Percentiles rank a stretch among this genome's conserved stretches.
Evolutionary conservation across 2,797 vertebrate species (phyloP).

Genomic region (Carcharodon carcharias): DNA sequence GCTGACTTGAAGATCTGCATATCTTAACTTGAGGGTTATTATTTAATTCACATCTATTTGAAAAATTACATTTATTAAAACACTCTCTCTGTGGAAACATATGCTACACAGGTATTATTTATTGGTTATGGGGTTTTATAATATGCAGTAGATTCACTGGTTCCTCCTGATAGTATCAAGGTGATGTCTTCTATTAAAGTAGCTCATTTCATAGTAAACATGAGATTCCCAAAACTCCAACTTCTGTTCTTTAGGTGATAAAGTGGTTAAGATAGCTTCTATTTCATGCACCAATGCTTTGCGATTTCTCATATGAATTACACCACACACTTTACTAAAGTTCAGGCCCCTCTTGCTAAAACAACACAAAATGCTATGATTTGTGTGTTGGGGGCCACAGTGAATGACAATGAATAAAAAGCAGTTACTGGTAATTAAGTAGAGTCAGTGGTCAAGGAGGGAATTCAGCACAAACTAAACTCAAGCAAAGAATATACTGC

Average conservation of each 20-base stretch:
- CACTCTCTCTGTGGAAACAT: background rate
- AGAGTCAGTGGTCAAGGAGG: slow-evolving; percentile 58
- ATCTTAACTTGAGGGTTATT: background rate
- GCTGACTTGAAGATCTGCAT: slow-evolving; percentile 1
- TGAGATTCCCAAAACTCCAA: slow-evolving; percentile 18
- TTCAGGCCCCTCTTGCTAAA: slow-evolving; percentile 44
- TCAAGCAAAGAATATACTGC: slow-evolving; percentile 60
- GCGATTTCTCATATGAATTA: slow-evolving; percentile 32
- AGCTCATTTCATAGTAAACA: slow-evolving; percentile 29
- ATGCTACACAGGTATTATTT: background rate
- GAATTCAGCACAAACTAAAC: slow-evolving; percentile 52
- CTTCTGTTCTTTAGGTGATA: slow-evolving; percentile 33
- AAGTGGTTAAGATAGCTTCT: slow-evolving; percentile 38
- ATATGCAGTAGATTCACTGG: slow-evolving; percentile 14
- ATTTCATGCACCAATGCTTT: slow-evolving; percentile 35
- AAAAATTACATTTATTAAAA: background rate
- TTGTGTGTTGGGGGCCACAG: slow-evolving; percentile 47
- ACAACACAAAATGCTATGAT: slow-evolving; percentile 49
- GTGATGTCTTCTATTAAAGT: slow-evolving; percentile 28
- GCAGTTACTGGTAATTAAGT: slow-evolving; percentile 63
- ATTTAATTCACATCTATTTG: background rate
- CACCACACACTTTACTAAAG: slow-evolving; percentile 35
- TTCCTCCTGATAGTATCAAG: background rate
- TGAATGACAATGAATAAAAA: slow-evolving; percentile 44
- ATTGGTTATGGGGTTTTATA: background rate